Conservation (phyloP, 23 tunicate species). For the Halocynthia aurantium region DNA sequence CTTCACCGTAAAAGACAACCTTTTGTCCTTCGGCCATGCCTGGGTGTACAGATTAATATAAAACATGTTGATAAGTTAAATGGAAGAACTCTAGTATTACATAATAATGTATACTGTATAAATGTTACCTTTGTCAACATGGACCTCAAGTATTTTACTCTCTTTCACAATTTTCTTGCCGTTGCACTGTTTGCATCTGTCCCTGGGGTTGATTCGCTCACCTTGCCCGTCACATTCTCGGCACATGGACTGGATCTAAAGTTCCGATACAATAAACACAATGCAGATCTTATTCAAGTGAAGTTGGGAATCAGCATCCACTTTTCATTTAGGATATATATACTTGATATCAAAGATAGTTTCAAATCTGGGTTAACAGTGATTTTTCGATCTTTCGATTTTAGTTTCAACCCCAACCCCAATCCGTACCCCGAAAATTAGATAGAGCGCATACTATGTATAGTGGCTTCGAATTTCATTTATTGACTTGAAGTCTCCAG, state of each 20-base stretch:
- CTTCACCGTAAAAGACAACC: slow-evolving; percentile 88
- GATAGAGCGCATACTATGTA: too few relatives aligned
- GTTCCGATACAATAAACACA: neutral
- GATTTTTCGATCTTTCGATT: too few relatives aligned
- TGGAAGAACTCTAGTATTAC: neutral
- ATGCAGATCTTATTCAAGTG: too few relatives aligned
- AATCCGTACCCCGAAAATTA: too few relatives aligned
- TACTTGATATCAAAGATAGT: too few relatives aligned
- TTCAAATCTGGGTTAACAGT: too few relatives aligned
- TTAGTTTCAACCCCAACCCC: too few relatives aligned
- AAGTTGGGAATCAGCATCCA: too few relatives aligned
- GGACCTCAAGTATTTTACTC: slow-evolving; percentile 84
- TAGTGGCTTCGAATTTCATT: too few relatives aligned
- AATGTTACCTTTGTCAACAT: slow-evolving; percentile 78
- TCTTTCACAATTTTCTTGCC: slow-evolving; percentile 76
- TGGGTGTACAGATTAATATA: neutral
- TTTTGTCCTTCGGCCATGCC: slow-evolving; percentile 96
- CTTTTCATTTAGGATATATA: too few relatives aligned
- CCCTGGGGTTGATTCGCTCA: slow-evolving; percentile 74
- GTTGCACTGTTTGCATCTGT: slow-evolving; percentile 76
- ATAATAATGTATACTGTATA: neutral
- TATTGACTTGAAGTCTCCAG: too few relatives aligned
- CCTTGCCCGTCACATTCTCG: slow-evolving; percentile 94
- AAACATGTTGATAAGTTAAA: neutral
- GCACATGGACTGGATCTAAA: slow-evolving; percentile 77